Conservation (phyloP, 2,113 vertebrate species). For the Myiopsitta monachus region DNA sequence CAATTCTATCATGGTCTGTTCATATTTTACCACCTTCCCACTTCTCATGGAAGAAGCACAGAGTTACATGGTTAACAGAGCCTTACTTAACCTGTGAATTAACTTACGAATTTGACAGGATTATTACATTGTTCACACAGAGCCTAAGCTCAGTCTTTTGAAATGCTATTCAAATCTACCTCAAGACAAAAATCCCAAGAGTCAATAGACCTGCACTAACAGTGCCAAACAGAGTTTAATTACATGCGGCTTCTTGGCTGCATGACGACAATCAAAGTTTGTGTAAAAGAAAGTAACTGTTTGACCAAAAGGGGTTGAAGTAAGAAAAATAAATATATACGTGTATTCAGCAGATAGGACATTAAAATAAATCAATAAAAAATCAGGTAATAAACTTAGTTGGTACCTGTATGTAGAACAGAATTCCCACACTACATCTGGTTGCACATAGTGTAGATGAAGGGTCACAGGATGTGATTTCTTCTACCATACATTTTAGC, state of each 20-base stretch:
- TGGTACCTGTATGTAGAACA: constrained; percentile 95
- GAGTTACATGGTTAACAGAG: not conserved
- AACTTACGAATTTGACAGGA: not conserved
- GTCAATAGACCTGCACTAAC: not conserved
- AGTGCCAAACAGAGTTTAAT: not conserved
- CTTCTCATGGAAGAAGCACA: not conserved
- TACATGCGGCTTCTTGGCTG: not conserved
- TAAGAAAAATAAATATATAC: not conserved
- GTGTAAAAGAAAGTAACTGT: not conserved
- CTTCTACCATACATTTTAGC: constrained; percentile 85
- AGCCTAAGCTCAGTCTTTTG: not conserved
- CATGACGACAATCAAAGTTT: not conserved
- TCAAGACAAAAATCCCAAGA: not conserved
- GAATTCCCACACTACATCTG: constrained; percentile 93
- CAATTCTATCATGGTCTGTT: not conserved
- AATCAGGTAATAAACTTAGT: not conserved
- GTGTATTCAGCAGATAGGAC: not conserved
- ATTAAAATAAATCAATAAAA: not conserved
- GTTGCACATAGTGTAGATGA: constrained; percentile 94
- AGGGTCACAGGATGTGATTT: constrained; percentile 89
- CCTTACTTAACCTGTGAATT: not conserved
- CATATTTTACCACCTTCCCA: not conserved
- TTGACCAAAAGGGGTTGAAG: not conserved
- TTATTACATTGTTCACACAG: not conserved
- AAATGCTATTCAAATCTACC: not conserved